Percentiles rank a stretch among this genome's conserved stretches.
phyloP scores from a whole-genome alignment of 2,888 invertebrate genomes.

The Orchesellides sinensis region DNA sequence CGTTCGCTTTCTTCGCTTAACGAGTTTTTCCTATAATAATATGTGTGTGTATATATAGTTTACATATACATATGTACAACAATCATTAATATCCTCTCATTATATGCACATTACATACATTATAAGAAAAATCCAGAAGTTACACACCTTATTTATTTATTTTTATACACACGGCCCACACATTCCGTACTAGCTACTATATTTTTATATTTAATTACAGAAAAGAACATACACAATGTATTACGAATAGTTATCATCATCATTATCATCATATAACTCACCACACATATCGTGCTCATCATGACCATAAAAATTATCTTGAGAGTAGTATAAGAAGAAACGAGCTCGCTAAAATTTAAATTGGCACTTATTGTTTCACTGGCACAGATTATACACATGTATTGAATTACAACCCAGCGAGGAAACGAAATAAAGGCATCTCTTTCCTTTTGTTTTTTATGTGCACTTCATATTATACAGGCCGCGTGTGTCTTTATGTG shows the following conservation, averaged over 20 bases:
- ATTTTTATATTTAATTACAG: not conserved
- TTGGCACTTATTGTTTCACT: constrained; percentile 40
- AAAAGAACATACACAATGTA: not conserved
- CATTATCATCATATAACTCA: not conserved
- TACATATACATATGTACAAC: constrained; percentile 7
- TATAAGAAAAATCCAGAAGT: not conserved
- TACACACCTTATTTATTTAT: too few relatives aligned
- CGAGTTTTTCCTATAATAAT: constrained; percentile 3
- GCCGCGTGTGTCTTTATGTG: too few relatives aligned
- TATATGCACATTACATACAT: not conserved
- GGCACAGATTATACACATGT: constrained; percentile 17
- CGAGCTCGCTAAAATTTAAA: constrained; percentile 44
- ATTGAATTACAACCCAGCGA: not conserved
- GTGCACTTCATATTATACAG: not conserved
- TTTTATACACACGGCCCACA: too few relatives aligned
- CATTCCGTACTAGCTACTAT: too few relatives aligned
- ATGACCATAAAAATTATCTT: constrained; percentile 37
- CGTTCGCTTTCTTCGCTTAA: constrained; percentile 42
- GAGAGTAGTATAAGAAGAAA: constrained; percentile 5
- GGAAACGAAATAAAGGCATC: constrained; percentile 21
- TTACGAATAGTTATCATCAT: constrained; percentile 7
- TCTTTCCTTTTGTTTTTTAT: not conserved
- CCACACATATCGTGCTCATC: not conserved
- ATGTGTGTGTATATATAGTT: not conserved
- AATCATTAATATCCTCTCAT: constrained; percentile 13